Percentiles rank a stretch among this genome's conserved stretches.
These are phyloP conservation scores for Musca vetustissima DNA, from an alignment of 1,140 invertebrate species.

Conservation along the genomic window DNA sequence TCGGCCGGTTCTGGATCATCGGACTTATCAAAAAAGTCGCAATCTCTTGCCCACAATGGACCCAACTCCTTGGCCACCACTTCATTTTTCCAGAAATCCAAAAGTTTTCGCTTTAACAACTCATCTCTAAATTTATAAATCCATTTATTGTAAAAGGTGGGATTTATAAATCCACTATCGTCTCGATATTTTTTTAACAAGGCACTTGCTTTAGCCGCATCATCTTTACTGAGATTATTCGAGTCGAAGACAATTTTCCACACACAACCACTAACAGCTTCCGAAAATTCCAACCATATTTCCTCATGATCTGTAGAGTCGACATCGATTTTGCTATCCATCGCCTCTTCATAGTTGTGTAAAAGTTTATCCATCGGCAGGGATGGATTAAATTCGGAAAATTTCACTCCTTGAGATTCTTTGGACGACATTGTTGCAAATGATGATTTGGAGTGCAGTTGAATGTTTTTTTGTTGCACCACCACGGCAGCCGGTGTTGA, in stretches of 20 bases:
- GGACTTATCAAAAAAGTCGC: constrained; percentile 41
- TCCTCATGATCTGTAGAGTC: too few relatives aligned
- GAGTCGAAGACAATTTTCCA: neutral
- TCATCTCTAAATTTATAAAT: constrained; percentile 43
- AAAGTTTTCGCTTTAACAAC: constrained; percentile 34
- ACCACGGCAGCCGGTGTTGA: too few relatives aligned
- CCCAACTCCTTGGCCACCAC: constrained; percentile 42
- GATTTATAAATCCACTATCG: constrained; percentile 41
- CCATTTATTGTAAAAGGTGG: constrained; percentile 45
- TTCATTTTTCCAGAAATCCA: constrained; percentile 44
- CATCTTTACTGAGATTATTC: constrained; percentile 22
- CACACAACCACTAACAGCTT: too few relatives aligned
- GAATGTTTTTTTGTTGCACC: too few relatives aligned
- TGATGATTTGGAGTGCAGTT: neutral
- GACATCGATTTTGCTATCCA: too few relatives aligned
- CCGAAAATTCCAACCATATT: too few relatives aligned
- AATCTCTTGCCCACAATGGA: constrained; percentile 46
- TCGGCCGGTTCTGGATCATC: constrained; percentile 40
- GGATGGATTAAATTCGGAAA: too few relatives aligned
- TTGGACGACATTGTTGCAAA: neutral
- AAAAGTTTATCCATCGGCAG: too few relatives aligned
- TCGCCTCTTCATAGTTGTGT: too few relatives aligned
- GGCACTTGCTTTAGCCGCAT: constrained; percentile 31
- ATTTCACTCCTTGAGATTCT: too few relatives aligned
- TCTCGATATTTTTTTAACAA: constrained; percentile 38